Evolutionary conservation across 2,797 vertebrate genomes (phyloP).

Genomic region (Molossus molossus): DNA sequence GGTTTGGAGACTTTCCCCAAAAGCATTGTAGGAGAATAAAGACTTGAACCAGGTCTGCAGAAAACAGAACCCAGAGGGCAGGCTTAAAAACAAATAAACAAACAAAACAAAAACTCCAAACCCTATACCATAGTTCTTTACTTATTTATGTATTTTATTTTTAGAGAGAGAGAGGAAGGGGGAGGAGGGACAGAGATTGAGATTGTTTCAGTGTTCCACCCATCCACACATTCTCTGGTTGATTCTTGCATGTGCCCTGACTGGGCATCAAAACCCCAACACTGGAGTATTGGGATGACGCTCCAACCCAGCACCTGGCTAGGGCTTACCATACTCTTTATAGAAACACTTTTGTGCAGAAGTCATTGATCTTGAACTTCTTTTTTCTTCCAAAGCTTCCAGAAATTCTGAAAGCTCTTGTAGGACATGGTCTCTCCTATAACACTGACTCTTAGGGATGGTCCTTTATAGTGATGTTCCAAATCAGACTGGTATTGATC

Average conservation of each 20-base stretch:
- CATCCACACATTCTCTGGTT: too few species aligned
- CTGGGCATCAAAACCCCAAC: too few species aligned
- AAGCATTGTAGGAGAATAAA: not conserved
- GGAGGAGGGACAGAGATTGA: too few species aligned
- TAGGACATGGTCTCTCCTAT: not conserved
- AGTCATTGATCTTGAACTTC: not conserved
- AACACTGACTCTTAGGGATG: not conserved
- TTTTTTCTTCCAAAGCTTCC: not conserved
- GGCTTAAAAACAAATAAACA: not conserved
- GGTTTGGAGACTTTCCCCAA: not conserved
- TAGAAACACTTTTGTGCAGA: not conserved
- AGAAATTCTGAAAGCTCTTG: constrained; percentile 3
- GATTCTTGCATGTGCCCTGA: too few species aligned
- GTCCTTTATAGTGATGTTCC: not conserved
- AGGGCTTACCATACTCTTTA: not conserved
- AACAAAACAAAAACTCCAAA: not conserved
- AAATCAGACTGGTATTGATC: not conserved
- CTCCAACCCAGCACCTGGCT: too few species aligned
- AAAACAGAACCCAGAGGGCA: not conserved
- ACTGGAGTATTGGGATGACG: too few species aligned
- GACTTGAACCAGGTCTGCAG: not conserved
- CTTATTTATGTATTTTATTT: too few species aligned
- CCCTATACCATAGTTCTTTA: not conserved
- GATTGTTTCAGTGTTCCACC: too few species aligned
- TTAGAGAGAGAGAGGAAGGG: too few species aligned